A percentile compares a stretch with the other conserved stretches of the same genome.
phyloP scores from a whole-genome alignment of 2,113 vertebrate genomes.

The Sinocyclocheilus maitianheensis region DNA sequence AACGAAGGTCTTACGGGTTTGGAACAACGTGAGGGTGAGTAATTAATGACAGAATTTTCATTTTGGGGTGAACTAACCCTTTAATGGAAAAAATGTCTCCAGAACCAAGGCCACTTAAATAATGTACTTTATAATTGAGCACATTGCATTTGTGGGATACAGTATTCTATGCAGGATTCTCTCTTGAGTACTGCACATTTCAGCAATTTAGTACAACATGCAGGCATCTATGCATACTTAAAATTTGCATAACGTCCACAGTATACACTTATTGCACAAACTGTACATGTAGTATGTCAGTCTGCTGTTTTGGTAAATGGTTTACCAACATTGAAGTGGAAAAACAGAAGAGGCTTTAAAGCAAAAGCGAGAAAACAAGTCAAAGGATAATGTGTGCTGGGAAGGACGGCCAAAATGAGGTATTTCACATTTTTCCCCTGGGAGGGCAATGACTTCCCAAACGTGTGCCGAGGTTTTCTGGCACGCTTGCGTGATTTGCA shows the following conservation, averaged over 20 bases:
- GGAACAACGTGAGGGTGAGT: no score
- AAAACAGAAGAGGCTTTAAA: neutral
- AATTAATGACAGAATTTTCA: no score
- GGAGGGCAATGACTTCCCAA: conserved; percentile 45
- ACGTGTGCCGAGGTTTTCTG: conserved; percentile 32
- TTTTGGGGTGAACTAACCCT: no score
- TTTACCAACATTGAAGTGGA: neutral
- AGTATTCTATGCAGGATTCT: neutral
- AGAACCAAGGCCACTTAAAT: neutral
- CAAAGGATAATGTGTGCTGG: conserved; percentile 51
- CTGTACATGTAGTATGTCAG: neutral
- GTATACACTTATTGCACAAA: neutral
- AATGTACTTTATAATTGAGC: neutral
- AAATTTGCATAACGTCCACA: neutral
- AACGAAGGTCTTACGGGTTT: no score
- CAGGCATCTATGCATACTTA: neutral
- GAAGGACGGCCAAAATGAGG: conserved; percentile 53
- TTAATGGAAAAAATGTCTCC: neutral
- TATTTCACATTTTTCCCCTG: conserved; percentile 45
- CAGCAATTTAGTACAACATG: neutral
- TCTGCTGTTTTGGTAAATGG: neutral
- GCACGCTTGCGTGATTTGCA: conserved; percentile 2
- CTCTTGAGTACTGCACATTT: neutral
- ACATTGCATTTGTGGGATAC: neutral
- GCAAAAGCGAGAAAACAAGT: conserved; percentile 41